Conservation (phyloP, 2,797 vertebrate species). For the Agapornis canus region DNA sequence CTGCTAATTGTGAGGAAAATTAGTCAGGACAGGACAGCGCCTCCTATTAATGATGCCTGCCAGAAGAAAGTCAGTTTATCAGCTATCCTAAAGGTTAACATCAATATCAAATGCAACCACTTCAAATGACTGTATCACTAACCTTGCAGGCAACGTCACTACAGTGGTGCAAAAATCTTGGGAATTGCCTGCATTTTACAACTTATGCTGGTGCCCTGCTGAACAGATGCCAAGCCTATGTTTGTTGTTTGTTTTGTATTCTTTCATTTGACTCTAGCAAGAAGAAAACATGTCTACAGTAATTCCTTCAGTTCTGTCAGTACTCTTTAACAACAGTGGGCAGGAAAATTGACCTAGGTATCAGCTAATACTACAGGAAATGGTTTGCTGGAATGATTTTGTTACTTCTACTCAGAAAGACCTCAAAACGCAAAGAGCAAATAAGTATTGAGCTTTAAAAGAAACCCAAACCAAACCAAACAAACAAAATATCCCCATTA, state of each 20-base stretch:
- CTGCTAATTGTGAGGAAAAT: slow-evolving; percentile 61
- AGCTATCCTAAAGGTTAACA: slow-evolving; percentile 35
- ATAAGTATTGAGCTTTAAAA: not conserved
- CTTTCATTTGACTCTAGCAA: not conserved
- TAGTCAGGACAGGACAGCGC: slow-evolving; percentile 36
- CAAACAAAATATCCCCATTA: not conserved
- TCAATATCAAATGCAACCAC: slow-evolving; percentile 17
- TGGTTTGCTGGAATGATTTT: not conserved
- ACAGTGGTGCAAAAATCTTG: not conserved
- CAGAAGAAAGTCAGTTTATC: slow-evolving; percentile 27
- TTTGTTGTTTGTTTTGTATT: not conserved
- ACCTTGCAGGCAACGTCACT: not conserved
- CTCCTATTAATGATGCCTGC: slow-evolving; percentile 29
- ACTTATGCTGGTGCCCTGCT: not conserved
- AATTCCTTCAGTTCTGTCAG: not conserved
- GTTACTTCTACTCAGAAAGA: not conserved
- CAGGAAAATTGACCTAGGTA: not conserved
- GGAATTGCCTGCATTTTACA: not conserved
- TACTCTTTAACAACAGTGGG: not conserved
- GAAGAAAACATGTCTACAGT: fast-evolving
- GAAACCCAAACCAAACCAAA: not conserved
- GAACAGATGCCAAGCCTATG: not conserved
- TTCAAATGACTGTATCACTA: not conserved
- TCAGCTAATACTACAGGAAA: not conserved
- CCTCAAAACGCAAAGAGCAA: not conserved